Evolutionary conservation across 1,140 invertebrate genomes (phyloP).

Genomic region (Cylas formicarius): DNA sequence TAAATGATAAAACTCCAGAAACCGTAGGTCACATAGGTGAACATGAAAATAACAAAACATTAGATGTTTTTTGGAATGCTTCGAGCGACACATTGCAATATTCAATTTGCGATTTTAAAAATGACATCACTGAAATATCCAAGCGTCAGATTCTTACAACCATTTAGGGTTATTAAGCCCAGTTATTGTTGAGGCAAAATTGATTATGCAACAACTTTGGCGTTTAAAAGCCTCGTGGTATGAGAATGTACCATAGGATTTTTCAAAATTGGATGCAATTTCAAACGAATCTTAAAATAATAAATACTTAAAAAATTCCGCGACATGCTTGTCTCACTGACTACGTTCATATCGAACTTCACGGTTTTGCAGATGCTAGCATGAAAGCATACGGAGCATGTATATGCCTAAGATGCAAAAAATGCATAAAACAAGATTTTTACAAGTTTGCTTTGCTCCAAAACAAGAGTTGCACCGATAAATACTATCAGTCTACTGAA

Average conservation of each 20-base stretch:
- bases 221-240: constrained; percentile 1
- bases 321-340: not conserved
- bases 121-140: constrained; percentile 1
- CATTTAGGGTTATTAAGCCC: constrained; percentile 11
- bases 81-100: not conserved
- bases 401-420: too few relatives aligned
- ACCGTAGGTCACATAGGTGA: not conserved
- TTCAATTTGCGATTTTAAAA: constrained; percentile 2
- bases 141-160: not conserved
- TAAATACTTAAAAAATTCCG: constrained; percentile 4
- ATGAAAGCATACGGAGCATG: too few relatives aligned
- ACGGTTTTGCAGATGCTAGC: too few relatives aligned
- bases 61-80: constrained; percentile 5
- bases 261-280: constrained; percentile 3
- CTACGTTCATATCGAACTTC: not conserved
- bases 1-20: not conserved
- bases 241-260: not conserved
- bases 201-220: constrained; percentile 7
- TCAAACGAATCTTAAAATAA: not conserved
- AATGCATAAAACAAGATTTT: too few relatives aligned
- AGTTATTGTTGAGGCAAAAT: not conserved
- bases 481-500: too few relatives aligned
- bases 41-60: constrained; percentile 1
- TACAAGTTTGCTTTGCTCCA: too few relatives aligned
- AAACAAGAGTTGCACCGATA: too few relatives aligned